phyloP scores from a whole-genome alignment of 2,113 vertebrate genomes.

The Chaetorhynchus papuensis region DNA sequence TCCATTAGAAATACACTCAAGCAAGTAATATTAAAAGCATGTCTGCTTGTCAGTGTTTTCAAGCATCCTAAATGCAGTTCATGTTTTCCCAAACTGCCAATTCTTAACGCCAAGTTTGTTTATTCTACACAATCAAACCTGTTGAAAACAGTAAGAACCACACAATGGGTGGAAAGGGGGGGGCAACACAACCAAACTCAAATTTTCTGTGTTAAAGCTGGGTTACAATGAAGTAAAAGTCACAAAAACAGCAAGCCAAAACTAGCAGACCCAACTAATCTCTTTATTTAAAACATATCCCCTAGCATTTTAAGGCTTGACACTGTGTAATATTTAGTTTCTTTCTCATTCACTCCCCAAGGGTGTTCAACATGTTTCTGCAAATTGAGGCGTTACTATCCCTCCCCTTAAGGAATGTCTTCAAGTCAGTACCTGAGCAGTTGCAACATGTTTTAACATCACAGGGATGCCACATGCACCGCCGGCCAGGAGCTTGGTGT shows the following conservation, averaged over 20 bases:
- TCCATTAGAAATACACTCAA: neutral
- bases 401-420: conserved; percentile 44
- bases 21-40: neutral
- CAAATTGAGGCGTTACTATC: neutral
- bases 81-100: neutral
- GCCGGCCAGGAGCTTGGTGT: neutral
- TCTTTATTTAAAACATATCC: conserved; percentile 5
- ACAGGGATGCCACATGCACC: neutral
- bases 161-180: fast-evolving
- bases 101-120: neutral
- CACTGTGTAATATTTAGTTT: conserved; percentile 36
- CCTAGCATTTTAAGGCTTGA: conserved; percentile 5
- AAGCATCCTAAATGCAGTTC: neutral
- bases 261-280: conserved; percentile 26
- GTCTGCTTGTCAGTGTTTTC: neutral
- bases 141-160: neutral
- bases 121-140: neutral
- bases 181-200: neutral
- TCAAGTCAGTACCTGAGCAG: conserved; percentile 61
- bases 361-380: neutral
- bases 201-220: neutral
- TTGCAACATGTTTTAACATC: conserved; percentile 46
- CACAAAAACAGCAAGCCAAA: conserved; percentile 43
- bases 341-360: neutral
- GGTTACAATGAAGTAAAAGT: neutral